Percentiles rank a stretch among this genome's conserved stretches.
These are phyloP conservation scores for Sphaerophoria taeniata DNA, from an alignment of 2,888 invertebrate species.

Conservation along the genomic window DNA sequence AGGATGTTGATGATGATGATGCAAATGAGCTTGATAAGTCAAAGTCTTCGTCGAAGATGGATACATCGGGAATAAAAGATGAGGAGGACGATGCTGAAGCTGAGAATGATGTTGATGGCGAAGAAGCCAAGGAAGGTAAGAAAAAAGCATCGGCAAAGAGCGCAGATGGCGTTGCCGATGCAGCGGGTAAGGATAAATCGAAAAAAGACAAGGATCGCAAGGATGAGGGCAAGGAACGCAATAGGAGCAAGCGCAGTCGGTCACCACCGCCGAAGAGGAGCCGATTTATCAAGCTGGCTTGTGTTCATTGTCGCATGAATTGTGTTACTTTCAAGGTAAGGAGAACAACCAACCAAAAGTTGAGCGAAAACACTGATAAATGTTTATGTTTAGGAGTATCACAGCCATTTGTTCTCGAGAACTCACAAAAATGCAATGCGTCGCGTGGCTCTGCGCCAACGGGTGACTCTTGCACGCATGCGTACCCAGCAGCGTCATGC, in stretches of 20 bases:
- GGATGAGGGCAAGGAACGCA: conserved; percentile 80
- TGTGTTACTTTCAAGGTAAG: conserved; percentile 88
- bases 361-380: background rate
- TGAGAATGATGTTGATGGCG: conserved; percentile 75
- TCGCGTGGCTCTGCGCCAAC: conserved; percentile 89
- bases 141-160: conserved; percentile 74
- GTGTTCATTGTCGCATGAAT: conserved; percentile 90
- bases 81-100: conserved; percentile 64
- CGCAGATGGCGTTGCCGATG: conserved; percentile 64
- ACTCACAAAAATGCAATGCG: conserved; percentile 90
- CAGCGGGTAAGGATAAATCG: conserved; percentile 72
- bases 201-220: conserved; percentile 78
- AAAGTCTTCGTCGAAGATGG: conserved; percentile 62
- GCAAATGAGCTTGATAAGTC: conserved; percentile 77
- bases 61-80: conserved; percentile 77
- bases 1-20: conserved; percentile 78
- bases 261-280: conserved; percentile 55
- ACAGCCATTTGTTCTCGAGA: conserved; percentile 88
- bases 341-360: background rate
- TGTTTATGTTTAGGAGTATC: conserved; percentile 85
- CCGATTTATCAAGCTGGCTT: conserved; percentile 87
- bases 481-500: conserved; percentile 91
- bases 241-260: conserved; percentile 76
- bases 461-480: conserved; percentile 90
- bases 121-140: conserved; percentile 80